Evolutionary conservation across 2,113 vertebrate species (phyloP), one percentile per base, ranked within the genome.

Genomic region (Propithecus coquereli): DNA sequence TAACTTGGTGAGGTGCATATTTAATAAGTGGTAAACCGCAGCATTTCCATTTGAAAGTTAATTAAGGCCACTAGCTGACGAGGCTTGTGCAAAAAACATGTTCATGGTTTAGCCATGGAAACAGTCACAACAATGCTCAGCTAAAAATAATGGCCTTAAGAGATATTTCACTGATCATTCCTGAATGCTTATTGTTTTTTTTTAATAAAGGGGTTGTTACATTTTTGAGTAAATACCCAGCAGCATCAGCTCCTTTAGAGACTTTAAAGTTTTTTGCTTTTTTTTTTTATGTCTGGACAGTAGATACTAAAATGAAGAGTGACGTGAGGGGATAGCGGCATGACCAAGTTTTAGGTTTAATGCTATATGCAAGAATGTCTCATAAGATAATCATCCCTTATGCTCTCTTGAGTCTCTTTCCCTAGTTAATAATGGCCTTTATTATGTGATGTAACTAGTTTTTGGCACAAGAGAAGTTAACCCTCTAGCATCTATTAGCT

Each of bases 1-100:
- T 96, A 98, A 97, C 98, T 98, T 98, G 97, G 82, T 97, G 88
- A 97, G 97, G 98, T 98, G 83, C 97, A 80, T 98, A 97, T 98
- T 98, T 98, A 98, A 98, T 98, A 98, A 98, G 98, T 98, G 98
- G 97, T 98, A 98, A 98, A 98, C 98, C 95, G 20, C 97, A 98
- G 95, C 98, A 92, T 97, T 98, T 98, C 98, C 96, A 97, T 97
- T 98, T 98, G 98, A 98, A 98, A 98, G 98, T 98, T 98, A 98
- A 98, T 98, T 98, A 98, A 98, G 98, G 97, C 98, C 95, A 7
- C 96, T 93, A 96, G 97, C 97, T 98, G 98, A 98, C 98, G 90
- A 57, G 90, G 96, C 97, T 98, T 98, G 95, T 98, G 97, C 98
- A 97, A 97, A 96, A 98, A 98, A 98, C 98, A 97, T 96, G 97